Evolutionary conservation across 2,113 vertebrate species (phyloP).

Genomic region (Pipra filicauda): DNA sequence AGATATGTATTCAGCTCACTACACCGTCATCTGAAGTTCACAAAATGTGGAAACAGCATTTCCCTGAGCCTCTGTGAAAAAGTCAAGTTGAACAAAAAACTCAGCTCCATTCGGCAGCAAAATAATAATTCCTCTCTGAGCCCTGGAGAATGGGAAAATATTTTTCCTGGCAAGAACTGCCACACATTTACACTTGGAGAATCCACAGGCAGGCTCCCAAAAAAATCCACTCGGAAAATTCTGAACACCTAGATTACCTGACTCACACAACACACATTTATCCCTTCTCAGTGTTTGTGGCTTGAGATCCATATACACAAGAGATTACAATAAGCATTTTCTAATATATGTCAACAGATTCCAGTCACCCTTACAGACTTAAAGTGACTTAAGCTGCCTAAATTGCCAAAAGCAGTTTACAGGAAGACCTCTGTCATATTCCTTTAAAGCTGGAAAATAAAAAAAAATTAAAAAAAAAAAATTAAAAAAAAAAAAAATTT

Average conservation of each 20-base stretch:
- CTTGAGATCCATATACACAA: neutral
- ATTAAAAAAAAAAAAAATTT: neutral
- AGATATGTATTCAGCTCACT: neutral
- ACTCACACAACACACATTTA: neutral
- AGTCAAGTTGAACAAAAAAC: neutral
- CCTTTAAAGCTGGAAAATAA: neutral
- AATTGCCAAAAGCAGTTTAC: constrained; percentile 9
- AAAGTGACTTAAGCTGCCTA: neutral
- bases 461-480: neutral
- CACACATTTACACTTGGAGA: neutral
- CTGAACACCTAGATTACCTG: neutral
- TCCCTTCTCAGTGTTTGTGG: neutral
- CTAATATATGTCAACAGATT: constrained; percentile 19
- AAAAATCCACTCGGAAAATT: neutral
- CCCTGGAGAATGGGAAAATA: neutral
- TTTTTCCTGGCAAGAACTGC: constrained; percentile 38
- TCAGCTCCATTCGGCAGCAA: neutral
- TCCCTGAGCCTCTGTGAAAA: neutral
- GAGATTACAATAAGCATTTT: neutral
- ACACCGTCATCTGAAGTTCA: neutral
- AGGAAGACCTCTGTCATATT: neutral
- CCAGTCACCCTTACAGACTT: neutral
- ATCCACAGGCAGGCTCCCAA: neutral
- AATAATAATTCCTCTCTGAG: neutral
- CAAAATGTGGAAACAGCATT: neutral